phyloP scores from a whole-genome alignment of 2,113 vertebrate genomes.

The Lophotis ruficrista region DNA sequence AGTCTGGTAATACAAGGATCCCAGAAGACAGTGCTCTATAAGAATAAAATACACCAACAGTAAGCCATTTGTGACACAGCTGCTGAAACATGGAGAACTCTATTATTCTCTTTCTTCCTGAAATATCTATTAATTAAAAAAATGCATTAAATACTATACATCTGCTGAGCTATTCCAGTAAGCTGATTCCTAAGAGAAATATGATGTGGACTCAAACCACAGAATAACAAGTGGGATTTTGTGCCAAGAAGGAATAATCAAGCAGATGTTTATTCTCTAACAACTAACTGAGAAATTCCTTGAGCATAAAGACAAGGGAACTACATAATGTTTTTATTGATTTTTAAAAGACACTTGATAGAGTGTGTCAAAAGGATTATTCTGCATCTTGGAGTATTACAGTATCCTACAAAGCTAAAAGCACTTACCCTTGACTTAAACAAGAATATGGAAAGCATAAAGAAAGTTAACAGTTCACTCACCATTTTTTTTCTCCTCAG shows the following conservation, averaged over 20 bases:
- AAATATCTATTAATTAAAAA: background rate
- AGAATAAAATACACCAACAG: background rate
- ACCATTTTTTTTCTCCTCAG: background rate
- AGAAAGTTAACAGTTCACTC: background rate
- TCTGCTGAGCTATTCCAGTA: background rate
- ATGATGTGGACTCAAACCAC: background rate
- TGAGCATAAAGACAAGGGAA: conserved; percentile 1
- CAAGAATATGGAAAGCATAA: background rate
- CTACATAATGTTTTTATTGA: background rate
- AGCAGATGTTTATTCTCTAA: background rate
- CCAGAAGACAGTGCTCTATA: background rate
- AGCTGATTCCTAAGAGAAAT: background rate
- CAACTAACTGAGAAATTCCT: background rate
- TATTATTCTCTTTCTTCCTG: background rate
- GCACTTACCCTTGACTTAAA: background rate
- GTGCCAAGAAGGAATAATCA: background rate
- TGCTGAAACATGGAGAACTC: background rate
- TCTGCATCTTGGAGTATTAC: background rate
- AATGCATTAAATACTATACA: background rate
- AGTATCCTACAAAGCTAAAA: background rate
- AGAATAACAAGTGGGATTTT: conserved; percentile 3
- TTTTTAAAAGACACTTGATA: background rate
- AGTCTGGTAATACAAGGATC: background rate
- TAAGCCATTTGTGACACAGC: background rate
- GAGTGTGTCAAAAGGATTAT: background rate